These are phyloP conservation scores for Pseudomyrmex sp. DNA, from an alignment of 1,140 invertebrate species.

Conservation along the genomic window DNA sequence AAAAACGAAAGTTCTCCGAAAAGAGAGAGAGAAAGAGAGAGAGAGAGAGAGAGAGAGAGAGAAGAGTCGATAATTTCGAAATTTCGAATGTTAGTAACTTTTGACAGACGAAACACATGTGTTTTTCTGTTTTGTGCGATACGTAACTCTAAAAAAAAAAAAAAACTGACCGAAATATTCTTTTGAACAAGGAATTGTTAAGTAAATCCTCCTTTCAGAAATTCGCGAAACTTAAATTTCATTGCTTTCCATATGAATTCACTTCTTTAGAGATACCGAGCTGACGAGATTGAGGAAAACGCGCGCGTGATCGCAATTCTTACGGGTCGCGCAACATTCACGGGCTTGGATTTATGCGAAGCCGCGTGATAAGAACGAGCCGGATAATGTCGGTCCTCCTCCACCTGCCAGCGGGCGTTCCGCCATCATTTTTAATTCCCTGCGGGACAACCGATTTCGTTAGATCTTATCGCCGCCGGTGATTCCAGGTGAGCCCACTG, in stretches of 20 bases:
- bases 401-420: constrained; percentile 72
- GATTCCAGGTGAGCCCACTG: constrained; percentile 61
- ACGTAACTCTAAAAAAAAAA: neutral
- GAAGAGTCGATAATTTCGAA: neutral
- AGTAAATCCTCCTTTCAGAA: neutral
- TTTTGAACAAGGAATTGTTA: neutral
- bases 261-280: neutral
- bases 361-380: constrained; percentile 67
- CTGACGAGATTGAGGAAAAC: constrained; percentile 19
- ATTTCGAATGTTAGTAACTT: neutral
- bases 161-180: neutral
- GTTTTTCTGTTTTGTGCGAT: neutral
- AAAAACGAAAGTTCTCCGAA: neutral
- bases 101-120: neutral
- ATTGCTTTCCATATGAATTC: neutral
- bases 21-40: no score
- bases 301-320: constrained; percentile 53
- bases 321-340: constrained; percentile 27
- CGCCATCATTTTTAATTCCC: constrained; percentile 71
- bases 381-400: constrained; percentile 72
- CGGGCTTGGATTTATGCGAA: constrained; percentile 70
- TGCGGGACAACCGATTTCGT: constrained; percentile 68
- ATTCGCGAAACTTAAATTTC: neutral
- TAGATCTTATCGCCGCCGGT: constrained; percentile 68
- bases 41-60: no score